Evolutionary conservation across 2,888 invertebrate species (phyloP).

Genomic region (Nemurella pictetii): DNA sequence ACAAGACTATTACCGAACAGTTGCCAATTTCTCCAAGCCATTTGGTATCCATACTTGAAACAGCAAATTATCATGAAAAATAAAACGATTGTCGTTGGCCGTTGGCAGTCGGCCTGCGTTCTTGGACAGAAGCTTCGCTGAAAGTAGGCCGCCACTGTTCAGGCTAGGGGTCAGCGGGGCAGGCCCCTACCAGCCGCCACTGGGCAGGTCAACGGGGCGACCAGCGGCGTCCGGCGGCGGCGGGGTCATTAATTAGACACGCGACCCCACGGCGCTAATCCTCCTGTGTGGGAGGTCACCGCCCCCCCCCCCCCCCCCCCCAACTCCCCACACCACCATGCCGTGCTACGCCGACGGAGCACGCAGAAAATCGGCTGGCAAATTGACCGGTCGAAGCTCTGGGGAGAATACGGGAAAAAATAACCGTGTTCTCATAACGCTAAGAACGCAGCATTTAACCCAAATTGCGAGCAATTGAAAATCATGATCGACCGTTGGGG

Average conservation of each 20-base stretch:
- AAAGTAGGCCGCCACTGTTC: neutral
- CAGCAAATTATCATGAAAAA: too few species aligned
- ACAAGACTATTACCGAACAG: too few species aligned
- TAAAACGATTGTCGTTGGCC: too few species aligned
- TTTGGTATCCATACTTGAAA: too few species aligned
- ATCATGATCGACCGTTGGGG: neutral
- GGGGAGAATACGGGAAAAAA: neutral
- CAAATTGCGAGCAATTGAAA: neutral
- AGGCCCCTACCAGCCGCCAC: neutral
- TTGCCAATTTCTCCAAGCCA: too few species aligned
- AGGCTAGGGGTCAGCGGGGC: too few species aligned
- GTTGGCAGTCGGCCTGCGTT: too few species aligned
- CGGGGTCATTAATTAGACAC: conserved; percentile 1
- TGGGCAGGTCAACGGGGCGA: neutral
- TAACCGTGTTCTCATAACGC: neutral
- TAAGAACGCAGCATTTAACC: neutral
- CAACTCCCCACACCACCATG: neutral
- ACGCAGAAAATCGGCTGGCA: neutral
- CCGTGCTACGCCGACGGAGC: neutral
- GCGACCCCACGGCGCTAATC: neutral
- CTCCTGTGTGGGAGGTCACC: neutral
- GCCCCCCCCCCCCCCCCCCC: neutral
- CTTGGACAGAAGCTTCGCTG: too few species aligned
- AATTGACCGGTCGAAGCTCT: neutral
- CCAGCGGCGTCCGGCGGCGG: neutral